Base-by-base conservation (phyloP, 2,888 invertebrate species). In the Amphipoea lucens region DNA sequence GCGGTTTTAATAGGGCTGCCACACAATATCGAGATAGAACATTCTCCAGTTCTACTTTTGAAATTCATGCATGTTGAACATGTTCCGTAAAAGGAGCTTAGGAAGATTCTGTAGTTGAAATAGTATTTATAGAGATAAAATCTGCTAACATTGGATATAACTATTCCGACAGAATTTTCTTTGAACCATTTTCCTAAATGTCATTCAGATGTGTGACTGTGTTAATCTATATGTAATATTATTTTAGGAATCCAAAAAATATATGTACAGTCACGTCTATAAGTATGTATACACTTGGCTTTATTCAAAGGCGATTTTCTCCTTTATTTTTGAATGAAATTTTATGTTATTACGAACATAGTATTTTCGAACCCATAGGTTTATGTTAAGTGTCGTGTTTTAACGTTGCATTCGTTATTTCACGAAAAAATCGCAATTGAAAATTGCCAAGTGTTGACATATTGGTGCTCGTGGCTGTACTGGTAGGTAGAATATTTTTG, bases 1-100 rank as follows among this genome's bases (percentile, higher is more conserved):
- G 88, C 68, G 86, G 82, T 83, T 87, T 81, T 75, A 70, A 73
- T 86, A 87, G 85, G 89, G 88, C 36, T 86, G 89, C 45, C 72
- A 75, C 85, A 86, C 42, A 83, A 76, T 78, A 65, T 73, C 48
- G 69, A n/a, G 40, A 72, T 7, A 48, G 60, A 42, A 71, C 48
- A 73, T 73, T 69, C 40, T 23, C 12, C 5, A 42, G 42, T 60
- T 57, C n/a, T 57, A 40, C 17, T 51, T 63, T 86, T 60, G 51
- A 77, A 81, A 84, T 81, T 54, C 72, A 82, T 74, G 70, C 66
- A 75, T 68, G 63, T 78, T 82, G 60, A 84, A 82, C 36, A 74
- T 74, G 62, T 67, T 60, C 36, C 62, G 36, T 72, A 48, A 71
- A 60, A 63, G 68, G 79, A n/a, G 57, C 74, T 54, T n/a, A 51